Percentiles rank a stretch among this genome's conserved stretches.
phyloP scores from a whole-genome alignment of 2,888 invertebrate genomes.

The Dryobotodes eremita region DNA sequence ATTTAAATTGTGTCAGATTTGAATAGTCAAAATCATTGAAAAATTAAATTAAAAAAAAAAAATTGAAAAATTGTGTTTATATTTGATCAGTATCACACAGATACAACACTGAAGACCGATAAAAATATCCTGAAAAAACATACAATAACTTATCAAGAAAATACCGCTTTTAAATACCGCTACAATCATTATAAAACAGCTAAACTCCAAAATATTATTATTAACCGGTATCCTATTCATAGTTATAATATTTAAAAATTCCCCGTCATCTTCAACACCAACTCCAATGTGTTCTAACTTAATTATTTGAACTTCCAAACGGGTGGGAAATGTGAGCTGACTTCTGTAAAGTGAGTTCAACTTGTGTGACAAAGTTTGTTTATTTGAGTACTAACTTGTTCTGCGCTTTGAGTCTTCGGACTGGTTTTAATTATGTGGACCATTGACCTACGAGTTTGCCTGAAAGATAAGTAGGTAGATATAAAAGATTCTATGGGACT shows the following conservation, averaged over 20 bases:
- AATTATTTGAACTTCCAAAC: conserved; percentile 52
- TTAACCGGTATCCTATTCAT: too few relatives aligned
- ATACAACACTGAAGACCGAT: too few relatives aligned
- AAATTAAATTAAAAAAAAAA: too few relatives aligned
- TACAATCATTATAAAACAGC: neutral
- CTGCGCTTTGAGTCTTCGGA: conserved; percentile 9
- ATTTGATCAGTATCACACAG: too few relatives aligned
- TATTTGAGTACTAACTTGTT: conserved; percentile 9
- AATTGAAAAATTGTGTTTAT: too few relatives aligned
- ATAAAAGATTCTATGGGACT: too few relatives aligned
- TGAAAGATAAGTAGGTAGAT: too few relatives aligned
- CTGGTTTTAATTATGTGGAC: too few relatives aligned
- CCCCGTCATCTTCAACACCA: neutral
- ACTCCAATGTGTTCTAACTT: conserved; percentile 36
- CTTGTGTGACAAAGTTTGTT: conserved; percentile 43
- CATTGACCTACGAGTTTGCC: too few relatives aligned
- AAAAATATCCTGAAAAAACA: too few relatives aligned
- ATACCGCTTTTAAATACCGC: too few relatives aligned
- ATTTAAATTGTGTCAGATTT: neutral
- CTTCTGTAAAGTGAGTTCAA: conserved; percentile 31
- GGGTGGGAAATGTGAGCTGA: conserved; percentile 26
- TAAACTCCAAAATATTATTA: neutral
- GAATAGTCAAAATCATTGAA: neutral
- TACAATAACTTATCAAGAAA: too few relatives aligned
- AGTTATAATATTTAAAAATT: neutral